Evolutionary conservation across 1,140 invertebrate genomes (phyloP), one percentile per base, ranked within the genome.

Genomic region (Thereuonema tuberculata): DNA sequence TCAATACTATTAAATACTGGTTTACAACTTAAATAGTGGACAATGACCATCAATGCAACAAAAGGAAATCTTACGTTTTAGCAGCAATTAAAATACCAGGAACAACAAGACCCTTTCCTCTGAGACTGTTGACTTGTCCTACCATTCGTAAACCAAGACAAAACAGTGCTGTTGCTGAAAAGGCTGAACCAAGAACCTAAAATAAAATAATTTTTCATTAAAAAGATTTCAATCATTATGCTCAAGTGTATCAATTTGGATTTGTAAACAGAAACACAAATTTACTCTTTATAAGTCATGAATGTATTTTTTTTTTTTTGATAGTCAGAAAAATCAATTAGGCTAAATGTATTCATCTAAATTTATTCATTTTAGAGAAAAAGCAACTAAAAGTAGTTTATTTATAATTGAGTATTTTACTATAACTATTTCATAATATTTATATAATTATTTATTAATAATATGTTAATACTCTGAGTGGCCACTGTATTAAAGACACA

Each of bases 31-130:
- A n/a, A 43, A 12, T 43, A 12, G 12, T 12, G 37, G 12, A n/a
- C n/a, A 43, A 12, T 43, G n/a, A 12, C n/a, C 37, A 12, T 43
- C 12, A 43, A n/a, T 43, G 37, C 21, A 15, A 43, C 46, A 77
- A n/a, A n/a, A n/a, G n/a, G n/a, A n/a, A n/a, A n/a, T n/a, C 81
- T 82, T 80, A 90, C 82, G 92, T 78, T 78, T 98, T 98, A 2
- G 89, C 82, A 64, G 84, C 81, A 61, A 97, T 92, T 15, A 97
- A 76, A 55, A 96, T 83, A 61, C 85, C 82, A 1, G 92, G 89
- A 37, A 89, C 77, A 3, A 96, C 74, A 17, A 93, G 74, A 9
- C 83, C 84, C 1, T 82, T 77, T 2, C 89, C 89, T 68, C 80
- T 79, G 0, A 91, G 71, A 62, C 82, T 81, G 54, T 85, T 80